Conservation (phyloP, 2,888 invertebrate genomes). For the Idaea dimidiata region DNA sequence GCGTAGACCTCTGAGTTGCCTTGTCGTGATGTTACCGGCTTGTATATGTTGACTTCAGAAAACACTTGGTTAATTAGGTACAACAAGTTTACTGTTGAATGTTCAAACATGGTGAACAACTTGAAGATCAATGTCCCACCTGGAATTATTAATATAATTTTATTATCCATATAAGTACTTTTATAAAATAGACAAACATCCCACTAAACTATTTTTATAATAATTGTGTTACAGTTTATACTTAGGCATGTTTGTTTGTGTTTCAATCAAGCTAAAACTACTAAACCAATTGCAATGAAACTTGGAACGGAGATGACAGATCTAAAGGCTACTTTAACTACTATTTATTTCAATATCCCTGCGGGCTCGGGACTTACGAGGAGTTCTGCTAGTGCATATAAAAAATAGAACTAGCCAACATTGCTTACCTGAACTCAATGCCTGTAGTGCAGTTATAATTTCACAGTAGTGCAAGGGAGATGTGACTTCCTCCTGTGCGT, state of each 20-base stretch:
- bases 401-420: neutral
- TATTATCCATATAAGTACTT: too few species aligned
- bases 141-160: conserved; percentile 38
- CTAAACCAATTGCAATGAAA: too few species aligned
- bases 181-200: too few species aligned
- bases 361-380: too few species aligned
- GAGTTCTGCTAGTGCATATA: too few species aligned
- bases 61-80: conserved; percentile 90
- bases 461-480: conserved; percentile 92
- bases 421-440: conserved; percentile 81
- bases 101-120: conserved; percentile 94
- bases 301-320: too few species aligned
- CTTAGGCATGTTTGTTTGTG: too few species aligned
- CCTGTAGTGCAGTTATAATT: conserved; percentile 86
- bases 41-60: conserved; percentile 86
- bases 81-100: conserved; percentile 88
- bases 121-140: conserved; percentile 92
- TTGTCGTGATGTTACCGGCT: conserved; percentile 95
- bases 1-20: conserved; percentile 97
- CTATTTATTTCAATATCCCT: too few species aligned
- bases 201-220: too few species aligned
- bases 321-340: too few species aligned
- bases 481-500: conserved; percentile 91
- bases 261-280: too few species aligned
- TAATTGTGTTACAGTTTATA: too few species aligned